Conservation (phyloP, 2,113 vertebrate genomes). For the Platichthys flesus region DNA sequence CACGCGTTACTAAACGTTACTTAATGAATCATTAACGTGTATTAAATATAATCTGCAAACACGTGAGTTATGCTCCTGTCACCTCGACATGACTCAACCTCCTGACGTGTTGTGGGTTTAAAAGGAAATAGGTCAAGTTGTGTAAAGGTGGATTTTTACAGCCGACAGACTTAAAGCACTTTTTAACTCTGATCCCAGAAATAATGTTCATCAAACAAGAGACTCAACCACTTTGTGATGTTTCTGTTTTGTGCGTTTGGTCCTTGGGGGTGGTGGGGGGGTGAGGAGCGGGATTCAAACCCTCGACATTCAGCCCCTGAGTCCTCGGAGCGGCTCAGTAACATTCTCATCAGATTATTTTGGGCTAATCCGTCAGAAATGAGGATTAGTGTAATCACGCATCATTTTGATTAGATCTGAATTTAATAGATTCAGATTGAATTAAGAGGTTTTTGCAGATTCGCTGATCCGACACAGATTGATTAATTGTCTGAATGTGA, state of each 20-base stretch:
- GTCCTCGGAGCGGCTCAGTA: not conserved
- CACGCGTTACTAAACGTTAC: not conserved
- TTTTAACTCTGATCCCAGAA: not conserved
- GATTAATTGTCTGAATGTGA: not conserved
- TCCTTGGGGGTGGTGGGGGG: too few species aligned
- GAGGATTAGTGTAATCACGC: slow-evolving; percentile 59
- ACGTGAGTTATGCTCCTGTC: slow-evolving; percentile 14
- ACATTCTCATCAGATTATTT: slow-evolving; percentile 55
- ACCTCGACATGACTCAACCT: not conserved
- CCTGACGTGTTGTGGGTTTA: not conserved
- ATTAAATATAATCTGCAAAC: slow-evolving; percentile 3
- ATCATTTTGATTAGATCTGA: slow-evolving; percentile 51
- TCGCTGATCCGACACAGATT: not conserved
- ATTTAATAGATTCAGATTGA: slow-evolving; percentile 35
- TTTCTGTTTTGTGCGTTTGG: not conserved
- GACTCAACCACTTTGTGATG: not conserved
- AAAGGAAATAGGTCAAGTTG: slow-evolving; percentile 33
- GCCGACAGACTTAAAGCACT: slow-evolving; percentile 10
- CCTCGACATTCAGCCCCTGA: not conserved
- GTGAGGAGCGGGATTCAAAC: not conserved
- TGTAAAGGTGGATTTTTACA: slow-evolving; percentile 23
- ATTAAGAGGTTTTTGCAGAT: slow-evolving; percentile 5
- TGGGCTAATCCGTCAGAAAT: slow-evolving; percentile 42
- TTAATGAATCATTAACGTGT: not conserved
- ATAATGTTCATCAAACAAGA: slow-evolving; percentile 8